A percentile compares a stretch with the other conserved stretches of the same genome.
Conservation (phyloP, 2,797 vertebrate species). For the Neoniphon sammara region DNA sequence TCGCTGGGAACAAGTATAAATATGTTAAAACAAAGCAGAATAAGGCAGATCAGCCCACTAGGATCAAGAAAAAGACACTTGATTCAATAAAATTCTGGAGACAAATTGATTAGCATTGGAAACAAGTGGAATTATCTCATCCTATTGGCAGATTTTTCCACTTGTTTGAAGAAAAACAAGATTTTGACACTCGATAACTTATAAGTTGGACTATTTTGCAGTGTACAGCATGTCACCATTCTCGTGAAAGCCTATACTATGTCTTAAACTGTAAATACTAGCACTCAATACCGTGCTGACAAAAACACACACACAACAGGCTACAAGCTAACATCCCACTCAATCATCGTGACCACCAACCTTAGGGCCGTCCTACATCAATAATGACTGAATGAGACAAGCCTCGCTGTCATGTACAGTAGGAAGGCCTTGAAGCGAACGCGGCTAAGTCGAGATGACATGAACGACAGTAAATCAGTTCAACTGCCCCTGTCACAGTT, state of each 20-base stretch:
- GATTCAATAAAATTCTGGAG: too few species aligned
- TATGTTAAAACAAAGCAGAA: too few species aligned
- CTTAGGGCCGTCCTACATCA: constrained; percentile 37
- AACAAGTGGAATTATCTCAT: too few species aligned
- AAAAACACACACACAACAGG: not conserved
- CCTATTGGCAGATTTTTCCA: too few species aligned
- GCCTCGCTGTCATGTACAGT: constrained; percentile 7
- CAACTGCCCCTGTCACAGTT: constrained; percentile 29
- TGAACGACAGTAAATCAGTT: constrained; percentile 48
- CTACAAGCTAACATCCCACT: constrained; percentile 31
- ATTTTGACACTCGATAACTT: too few species aligned
- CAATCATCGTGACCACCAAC: constrained; percentile 25
- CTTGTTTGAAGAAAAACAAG: too few species aligned
- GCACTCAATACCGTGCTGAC: constrained; percentile 22
- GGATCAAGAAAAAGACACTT: too few species aligned
- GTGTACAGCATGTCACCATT: not conserved
- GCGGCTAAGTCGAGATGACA: constrained; percentile 26
- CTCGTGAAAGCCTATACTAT: too few species aligned
- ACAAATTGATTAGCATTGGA: too few species aligned
- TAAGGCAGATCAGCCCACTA: too few species aligned
- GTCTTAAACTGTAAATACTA: constrained; percentile 1
- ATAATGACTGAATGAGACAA: constrained; percentile 31
- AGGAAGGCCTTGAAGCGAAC: constrained; percentile 54
- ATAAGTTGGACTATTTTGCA: too few species aligned
- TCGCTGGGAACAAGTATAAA: too few species aligned